These are phyloP conservation scores for Gari tellinella DNA, from an alignment of 2,888 invertebrate genomes.

Conservation along the genomic window DNA sequence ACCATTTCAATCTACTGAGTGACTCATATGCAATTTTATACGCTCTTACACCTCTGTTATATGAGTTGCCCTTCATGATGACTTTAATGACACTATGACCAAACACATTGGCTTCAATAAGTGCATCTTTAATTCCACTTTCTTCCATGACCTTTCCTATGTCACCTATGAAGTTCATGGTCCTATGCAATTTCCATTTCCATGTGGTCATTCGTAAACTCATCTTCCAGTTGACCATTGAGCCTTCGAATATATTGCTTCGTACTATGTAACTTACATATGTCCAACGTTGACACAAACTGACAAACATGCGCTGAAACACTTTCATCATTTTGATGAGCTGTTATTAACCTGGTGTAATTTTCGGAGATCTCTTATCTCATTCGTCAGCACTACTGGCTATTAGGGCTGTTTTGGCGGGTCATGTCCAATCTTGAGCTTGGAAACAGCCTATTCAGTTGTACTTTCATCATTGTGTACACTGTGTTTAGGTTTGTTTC, in stretches of 20 bases:
- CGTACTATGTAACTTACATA: constrained; percentile 35
- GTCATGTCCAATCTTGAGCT: too few relatives aligned
- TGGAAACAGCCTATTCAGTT: too few relatives aligned
- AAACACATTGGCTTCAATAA: constrained; percentile 18
- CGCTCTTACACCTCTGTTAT: constrained; percentile 28
- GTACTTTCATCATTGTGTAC: too few relatives aligned
- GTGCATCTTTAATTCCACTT: too few relatives aligned
- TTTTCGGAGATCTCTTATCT: too few relatives aligned
- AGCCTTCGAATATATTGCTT: constrained; percentile 41
- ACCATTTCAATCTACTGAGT: constrained; percentile 11
- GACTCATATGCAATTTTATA: constrained; percentile 21
- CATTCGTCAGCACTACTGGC: too few relatives aligned
- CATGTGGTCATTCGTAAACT: constrained; percentile 27
- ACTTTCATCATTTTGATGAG: too few relatives aligned
- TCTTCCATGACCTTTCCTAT: constrained; percentile 19
- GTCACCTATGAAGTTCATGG: constrained; percentile 33
- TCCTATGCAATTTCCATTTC: constrained; percentile 32
- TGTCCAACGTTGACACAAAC: constrained; percentile 28
- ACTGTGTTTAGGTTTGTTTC: constrained; percentile 22
- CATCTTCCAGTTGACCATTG: constrained; percentile 36
- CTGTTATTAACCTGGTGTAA: too few relatives aligned
- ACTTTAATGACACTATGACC: constrained; percentile 14
- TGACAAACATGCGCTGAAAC: constrained; percentile 11
- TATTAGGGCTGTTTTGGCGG: too few relatives aligned
- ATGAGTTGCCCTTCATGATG: constrained; percentile 26